Evolutionary conservation across 2,888 invertebrate genomes (phyloP).

Genomic region (Apoderus coryli): DNA sequence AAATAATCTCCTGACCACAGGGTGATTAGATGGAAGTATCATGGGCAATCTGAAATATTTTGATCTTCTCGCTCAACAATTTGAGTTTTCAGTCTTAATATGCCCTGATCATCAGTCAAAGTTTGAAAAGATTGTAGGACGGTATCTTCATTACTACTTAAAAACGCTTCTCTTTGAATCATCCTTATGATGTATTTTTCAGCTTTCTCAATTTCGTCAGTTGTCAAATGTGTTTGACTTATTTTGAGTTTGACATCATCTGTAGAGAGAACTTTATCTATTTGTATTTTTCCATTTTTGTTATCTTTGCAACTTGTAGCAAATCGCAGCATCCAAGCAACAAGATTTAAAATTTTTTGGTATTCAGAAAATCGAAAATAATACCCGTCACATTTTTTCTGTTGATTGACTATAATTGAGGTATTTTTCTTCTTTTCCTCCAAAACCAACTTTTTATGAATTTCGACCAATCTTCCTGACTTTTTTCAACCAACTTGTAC

Average conservation of each 20-base stretch:
- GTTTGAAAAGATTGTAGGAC: not conserved
- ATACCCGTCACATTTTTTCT: no score
- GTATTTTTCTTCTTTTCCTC: no score
- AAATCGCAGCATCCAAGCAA: slow-evolving; percentile 2
- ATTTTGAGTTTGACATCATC: not conserved
- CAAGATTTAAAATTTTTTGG: not conserved
- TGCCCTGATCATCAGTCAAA: not conserved
- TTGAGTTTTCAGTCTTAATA: not conserved
- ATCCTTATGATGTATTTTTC: not conserved
- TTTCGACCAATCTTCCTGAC: slow-evolving; percentile 3
- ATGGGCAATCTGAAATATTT: slow-evolving; percentile 3
- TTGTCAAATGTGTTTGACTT: not conserved
- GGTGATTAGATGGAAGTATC: not conserved
- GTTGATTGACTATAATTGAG: no score
- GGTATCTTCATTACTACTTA: not conserved
- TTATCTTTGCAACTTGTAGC: not conserved
- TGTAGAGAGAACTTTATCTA: no score
- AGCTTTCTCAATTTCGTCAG: not conserved
- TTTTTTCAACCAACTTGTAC: slow-evolving; percentile 2
- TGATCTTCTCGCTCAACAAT: slow-evolving; percentile 4
- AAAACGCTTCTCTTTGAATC: slow-evolving; percentile 1
- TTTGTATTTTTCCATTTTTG: not conserved
- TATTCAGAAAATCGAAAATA: not conserved
- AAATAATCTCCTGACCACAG: not conserved
- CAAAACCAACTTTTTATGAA: slow-evolving; percentile 2